Percentiles rank a stretch among this genome's conserved stretches.
Evolutionary conservation across 2,888 invertebrate species (phyloP).

Genomic region (Arge pagana): DNA sequence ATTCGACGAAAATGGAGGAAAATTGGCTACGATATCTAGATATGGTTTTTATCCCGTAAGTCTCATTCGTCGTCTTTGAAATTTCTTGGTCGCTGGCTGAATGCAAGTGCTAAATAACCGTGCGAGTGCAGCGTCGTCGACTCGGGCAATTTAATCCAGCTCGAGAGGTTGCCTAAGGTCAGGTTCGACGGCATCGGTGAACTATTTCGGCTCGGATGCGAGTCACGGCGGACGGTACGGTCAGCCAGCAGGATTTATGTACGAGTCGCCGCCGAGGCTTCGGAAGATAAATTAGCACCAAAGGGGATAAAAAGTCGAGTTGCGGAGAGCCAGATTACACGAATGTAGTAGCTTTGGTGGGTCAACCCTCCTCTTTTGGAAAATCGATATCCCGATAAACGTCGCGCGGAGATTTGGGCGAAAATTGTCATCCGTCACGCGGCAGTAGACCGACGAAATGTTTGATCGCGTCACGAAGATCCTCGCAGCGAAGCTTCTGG

Average conservation of each 20-base stretch:
- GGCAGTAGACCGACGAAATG: no score
- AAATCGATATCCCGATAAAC: no score
- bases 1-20: no score
- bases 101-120: constrained; percentile 18
- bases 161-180: constrained; percentile 15
- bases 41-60: no score
- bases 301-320: constrained; percentile 45
- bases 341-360: no score
- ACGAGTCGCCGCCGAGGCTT: constrained; percentile 41
- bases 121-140: constrained; percentile 3
- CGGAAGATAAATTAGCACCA: constrained; percentile 47
- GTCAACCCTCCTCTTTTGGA: no score
- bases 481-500: no score
- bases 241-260: constrained; percentile 47
- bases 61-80: no score
- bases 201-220: constrained; percentile 2
- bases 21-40: no score
- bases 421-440: no score
- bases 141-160: constrained; percentile 6
- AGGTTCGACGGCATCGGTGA: constrained; percentile 1
- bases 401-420: no score
- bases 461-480: not conserved
- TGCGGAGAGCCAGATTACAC: constrained; percentile 47
- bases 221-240: constrained; percentile 34
- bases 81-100: constrained; percentile 9